Base-by-base conservation (phyloP, 1,140 invertebrate species). In the Drosophila ohnishii region DNA sequence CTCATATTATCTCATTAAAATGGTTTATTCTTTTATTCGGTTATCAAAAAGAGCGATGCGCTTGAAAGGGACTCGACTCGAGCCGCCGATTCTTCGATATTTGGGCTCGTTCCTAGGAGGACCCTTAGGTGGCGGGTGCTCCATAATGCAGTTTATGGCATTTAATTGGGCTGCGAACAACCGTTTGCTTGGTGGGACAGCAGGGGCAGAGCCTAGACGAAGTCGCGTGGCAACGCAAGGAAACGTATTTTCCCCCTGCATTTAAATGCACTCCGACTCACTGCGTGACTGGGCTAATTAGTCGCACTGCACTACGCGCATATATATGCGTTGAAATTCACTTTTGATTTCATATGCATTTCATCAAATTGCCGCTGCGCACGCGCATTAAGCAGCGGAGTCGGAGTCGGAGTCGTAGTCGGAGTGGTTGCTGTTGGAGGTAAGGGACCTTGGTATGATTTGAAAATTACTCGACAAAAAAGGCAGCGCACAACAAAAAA, bases 271-370 rank as follows among this genome's bases (percentile, higher is more conserved):
- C 32, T 71, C 58, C 44, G 45, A 32, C n/a, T 55, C 58, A 61
- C 65, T 87, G 83, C 84, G 80, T 87, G 84, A 84, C 84, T 71
- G 61, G 11, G 32, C 73, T 82, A 88, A 87, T 87, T 87, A 84
- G 73, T 66, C 19, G 57, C 6, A 40, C 28, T 14, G 58, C 59
- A 34, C 58, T 63, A 30, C 35, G 40, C 53, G 37, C 55, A 42
- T 37, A 47, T 37, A 47, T 60, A 22, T n/a, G 11, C 42, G 39
- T 75, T 66, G 73, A 88, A 88, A 88, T 85, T 88, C 85, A 88
- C 85, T 88, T 88, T 88, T 88, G 85, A 89, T 88, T 88, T 88
- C 81, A 89, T 89, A 85, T 85, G 82, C 67, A 89, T 89, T 88
- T 88, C 78, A 88, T 89, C 85, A 88, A 88, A 88, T 89, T 88